Conservation (phyloP, 2,113 vertebrate species). For the Ifrita kowaldi region DNA sequence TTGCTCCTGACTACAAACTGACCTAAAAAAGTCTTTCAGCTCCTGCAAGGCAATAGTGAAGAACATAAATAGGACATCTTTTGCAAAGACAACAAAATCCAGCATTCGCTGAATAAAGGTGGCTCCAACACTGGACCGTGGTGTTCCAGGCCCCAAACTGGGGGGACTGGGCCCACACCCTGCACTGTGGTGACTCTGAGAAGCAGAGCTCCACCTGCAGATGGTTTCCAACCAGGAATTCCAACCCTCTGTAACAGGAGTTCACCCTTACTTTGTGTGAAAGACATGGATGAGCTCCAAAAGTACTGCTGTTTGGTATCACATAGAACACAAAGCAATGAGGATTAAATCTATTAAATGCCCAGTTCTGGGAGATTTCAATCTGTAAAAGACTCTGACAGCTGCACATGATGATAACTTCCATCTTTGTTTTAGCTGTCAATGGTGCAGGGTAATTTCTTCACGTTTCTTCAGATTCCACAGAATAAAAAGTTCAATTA, state of each 20-base stretch:
- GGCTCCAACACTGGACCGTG: background rate
- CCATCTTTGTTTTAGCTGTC: background rate
- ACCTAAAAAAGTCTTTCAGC: constrained; percentile 57
- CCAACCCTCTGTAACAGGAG: background rate
- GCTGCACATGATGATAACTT: background rate
- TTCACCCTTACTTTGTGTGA: background rate
- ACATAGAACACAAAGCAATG: background rate
- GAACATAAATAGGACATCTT: constrained; percentile 19
- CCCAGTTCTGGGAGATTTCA: background rate
- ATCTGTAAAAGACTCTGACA: background rate
- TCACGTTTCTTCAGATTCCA: background rate
- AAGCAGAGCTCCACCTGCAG: background rate
- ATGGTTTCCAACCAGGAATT: background rate
- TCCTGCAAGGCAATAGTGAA: constrained; percentile 1
- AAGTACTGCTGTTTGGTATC: background rate
- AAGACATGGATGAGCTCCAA: background rate
- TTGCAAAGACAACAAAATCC: constrained; percentile 21
- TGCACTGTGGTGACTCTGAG: background rate
- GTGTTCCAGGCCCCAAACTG: background rate
- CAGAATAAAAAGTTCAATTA: background rate
- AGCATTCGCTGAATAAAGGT: background rate
- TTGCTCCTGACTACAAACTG: constrained; percentile 46
- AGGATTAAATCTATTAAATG: background rate
- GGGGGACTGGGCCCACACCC: background rate
- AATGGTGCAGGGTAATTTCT: background rate